phyloP scores from a whole-genome alignment of 2,888 invertebrate species.

The Pollenia angustigena region DNA sequence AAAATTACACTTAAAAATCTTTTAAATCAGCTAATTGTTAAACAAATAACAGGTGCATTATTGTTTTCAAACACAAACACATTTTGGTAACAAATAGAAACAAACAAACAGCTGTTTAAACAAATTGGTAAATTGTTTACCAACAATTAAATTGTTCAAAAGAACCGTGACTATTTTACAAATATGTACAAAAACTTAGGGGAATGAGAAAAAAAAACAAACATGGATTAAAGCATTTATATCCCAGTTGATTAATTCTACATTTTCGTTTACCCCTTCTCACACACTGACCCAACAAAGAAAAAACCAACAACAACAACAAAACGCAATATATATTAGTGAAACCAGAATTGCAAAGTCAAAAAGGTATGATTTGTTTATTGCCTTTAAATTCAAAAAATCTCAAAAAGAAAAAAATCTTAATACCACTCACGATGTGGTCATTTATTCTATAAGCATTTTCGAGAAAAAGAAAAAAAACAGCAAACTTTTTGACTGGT shows the following conservation, averaged over 20 bases:
- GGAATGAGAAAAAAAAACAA: conserved; percentile 1
- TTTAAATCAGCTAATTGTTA: background rate
- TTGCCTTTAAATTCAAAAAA: conserved; percentile 28
- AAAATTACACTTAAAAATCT: background rate
- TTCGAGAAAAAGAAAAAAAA: background rate
- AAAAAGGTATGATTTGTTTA: conserved; percentile 61
- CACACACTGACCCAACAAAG: conserved; percentile 58
- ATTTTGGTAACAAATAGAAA: background rate
- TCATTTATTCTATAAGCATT: conserved; percentile 41
- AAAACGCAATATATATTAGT: conserved; percentile 32
- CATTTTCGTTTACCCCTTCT: background rate
- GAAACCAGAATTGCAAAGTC: conserved; percentile 47
- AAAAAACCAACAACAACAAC: background rate
- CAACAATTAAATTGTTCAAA: conserved; percentile 46
- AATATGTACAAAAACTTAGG: background rate
- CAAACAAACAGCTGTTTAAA: conserved; percentile 25
- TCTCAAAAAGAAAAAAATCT: conserved; percentile 9
- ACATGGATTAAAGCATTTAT: conserved; percentile 37
- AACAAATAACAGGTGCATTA: background rate
- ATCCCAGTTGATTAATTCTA: conserved; percentile 24
- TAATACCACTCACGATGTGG: conserved; percentile 68
- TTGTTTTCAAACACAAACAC: background rate
- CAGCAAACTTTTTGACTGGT: conserved; percentile 67
- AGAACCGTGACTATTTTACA: conserved; percentile 43
- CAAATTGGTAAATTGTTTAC: conserved; percentile 35